Conservation (phyloP, 2,113 vertebrate genomes). For the Chloropsis cyanopogon region DNA sequence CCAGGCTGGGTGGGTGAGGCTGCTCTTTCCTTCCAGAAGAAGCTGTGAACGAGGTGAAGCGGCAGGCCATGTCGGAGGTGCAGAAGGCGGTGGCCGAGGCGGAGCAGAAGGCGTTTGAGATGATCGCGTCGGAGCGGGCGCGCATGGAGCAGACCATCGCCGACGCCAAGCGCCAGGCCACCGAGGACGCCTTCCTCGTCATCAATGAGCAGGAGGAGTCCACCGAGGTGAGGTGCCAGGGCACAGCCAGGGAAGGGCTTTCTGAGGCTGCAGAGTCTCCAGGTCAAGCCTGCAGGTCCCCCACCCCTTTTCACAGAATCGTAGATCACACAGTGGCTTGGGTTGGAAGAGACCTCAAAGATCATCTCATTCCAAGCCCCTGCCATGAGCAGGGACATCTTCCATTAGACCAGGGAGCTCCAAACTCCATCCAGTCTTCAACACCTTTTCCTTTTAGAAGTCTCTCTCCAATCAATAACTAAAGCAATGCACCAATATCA, state of each 20-base stretch:
- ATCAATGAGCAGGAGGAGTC: slow-evolving; percentile 98
- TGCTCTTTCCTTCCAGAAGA: slow-evolving; percentile 84
- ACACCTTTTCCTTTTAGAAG: neutral
- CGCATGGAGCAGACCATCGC: slow-evolving; percentile 97
- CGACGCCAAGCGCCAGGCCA: slow-evolving; percentile 91
- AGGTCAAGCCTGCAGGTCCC: neutral
- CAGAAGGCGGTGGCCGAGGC: slow-evolving; percentile 97
- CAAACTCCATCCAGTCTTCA: neutral
- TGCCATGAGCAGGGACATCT: neutral
- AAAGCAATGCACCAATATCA: neutral
- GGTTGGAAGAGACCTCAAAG: neutral
- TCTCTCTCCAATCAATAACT: neutral
- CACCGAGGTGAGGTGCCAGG: slow-evolving; percentile 83
- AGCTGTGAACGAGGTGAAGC: slow-evolving; percentile 98
- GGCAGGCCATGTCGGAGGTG: slow-evolving; percentile 98
- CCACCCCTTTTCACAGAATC: too few species aligned
- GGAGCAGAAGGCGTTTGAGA: slow-evolving; percentile 97
- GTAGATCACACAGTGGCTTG: neutral
- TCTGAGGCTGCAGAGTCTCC: neutral
- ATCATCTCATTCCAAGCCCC: neutral
- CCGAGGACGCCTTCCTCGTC: slow-evolving; percentile 92
- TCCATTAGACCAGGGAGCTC: neutral
- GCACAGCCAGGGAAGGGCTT: neutral
- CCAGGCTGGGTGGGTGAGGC: slow-evolving; percentile 32
- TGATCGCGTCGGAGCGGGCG: slow-evolving; percentile 92